phyloP scores from a whole-genome alignment of 2,797 vertebrate genomes.

The Acanthiza pusilla region DNA sequence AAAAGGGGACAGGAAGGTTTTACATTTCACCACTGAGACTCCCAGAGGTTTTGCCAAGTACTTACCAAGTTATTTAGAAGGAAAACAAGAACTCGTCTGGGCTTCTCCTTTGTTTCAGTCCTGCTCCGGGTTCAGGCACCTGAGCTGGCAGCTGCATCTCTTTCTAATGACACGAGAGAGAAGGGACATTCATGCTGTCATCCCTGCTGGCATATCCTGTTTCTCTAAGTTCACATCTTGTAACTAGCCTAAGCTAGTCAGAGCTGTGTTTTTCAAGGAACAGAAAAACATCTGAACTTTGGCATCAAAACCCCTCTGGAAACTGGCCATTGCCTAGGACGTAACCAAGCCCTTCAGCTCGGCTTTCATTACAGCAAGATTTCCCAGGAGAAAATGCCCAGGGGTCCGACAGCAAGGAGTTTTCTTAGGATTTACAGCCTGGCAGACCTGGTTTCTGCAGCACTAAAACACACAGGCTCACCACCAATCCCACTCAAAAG shows the following conservation, averaged over 20 bases:
- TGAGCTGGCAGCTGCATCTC: constrained; percentile 41
- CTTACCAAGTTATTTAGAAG: constrained; percentile 45
- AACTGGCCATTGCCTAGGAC: not conserved
- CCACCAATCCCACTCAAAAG: not conserved
- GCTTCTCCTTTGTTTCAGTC: constrained; percentile 41
- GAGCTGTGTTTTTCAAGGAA: not conserved
- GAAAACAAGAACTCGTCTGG: constrained; percentile 15
- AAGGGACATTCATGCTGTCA: constrained; percentile 20
- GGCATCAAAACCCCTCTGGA: constrained; percentile 18
- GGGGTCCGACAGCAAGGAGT: not conserved
- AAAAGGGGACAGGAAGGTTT: constrained; percentile 1
- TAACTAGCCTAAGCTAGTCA: constrained; percentile 11
- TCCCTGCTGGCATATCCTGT: constrained; percentile 50
- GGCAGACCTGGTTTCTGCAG: not conserved
- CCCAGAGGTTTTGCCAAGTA: constrained; percentile 46
- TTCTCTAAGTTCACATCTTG: constrained; percentile 22
- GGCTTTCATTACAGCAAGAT: not conserved
- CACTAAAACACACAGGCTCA: not conserved
- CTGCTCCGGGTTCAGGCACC: constrained; percentile 24
- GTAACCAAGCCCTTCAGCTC: not conserved
- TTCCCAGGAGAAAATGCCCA: constrained; percentile 3
- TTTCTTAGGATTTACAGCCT: not conserved
- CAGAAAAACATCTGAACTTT: constrained; percentile 33
- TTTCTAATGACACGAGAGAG: constrained; percentile 31
- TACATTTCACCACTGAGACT: constrained; percentile 34